Base-by-base conservation (phyloP, 2,797 vertebrate genomes). In the Cottoperca gobio region DNA sequence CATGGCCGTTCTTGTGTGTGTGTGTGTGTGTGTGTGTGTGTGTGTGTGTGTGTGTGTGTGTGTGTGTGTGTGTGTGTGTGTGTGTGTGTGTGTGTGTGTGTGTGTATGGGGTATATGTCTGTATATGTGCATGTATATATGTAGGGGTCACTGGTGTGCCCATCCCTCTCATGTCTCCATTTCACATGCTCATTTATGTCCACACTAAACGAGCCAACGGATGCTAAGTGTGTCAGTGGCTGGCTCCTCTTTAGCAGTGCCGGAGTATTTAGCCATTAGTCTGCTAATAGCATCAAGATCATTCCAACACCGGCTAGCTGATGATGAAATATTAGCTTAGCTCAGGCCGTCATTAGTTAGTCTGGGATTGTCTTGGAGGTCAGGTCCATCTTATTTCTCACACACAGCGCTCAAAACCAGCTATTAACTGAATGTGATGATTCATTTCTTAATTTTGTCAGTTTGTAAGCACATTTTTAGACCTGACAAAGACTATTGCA, bases 321-420 rank as follows among this genome's bases (percentile, higher is more conserved):
- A 94, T 95, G 90, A 94, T 91, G 91, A 95, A 93, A 93, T 95
- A 94, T 94, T 93, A 95, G 91, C 90, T 92, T 88, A 88, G 86
- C 83, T 88, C 78, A 72, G 79, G 59, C 74, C 58, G 24, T 85
- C 88, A 92, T 94, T 91, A 94, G 86, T 92, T 89, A 89, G 91
- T 90, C 85, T 91, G 82, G 81, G 68, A 69, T 90, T 81, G 79
- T 86, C 85, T 89, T 88, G 81, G 90, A 94, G 92, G 93, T 94
- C 93, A 91, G 86, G 75, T 86, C 78, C 70, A 79, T 79, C 73
- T 77, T 76, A 88, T 84, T 79, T 73, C 68, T 70, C 45, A 65
- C 53, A 45, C 52, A 70, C 57, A 35, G 45, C 81, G 45, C 81
- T 84, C 76, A 85, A 82, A 85, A 73, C 69, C 48, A 64, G 63